A percentile compares a stretch with the other conserved stretches of the same genome.
Evolutionary conservation across 2,113 vertebrate genomes (phyloP).

Genomic region (Apodemus speciosus): DNA sequence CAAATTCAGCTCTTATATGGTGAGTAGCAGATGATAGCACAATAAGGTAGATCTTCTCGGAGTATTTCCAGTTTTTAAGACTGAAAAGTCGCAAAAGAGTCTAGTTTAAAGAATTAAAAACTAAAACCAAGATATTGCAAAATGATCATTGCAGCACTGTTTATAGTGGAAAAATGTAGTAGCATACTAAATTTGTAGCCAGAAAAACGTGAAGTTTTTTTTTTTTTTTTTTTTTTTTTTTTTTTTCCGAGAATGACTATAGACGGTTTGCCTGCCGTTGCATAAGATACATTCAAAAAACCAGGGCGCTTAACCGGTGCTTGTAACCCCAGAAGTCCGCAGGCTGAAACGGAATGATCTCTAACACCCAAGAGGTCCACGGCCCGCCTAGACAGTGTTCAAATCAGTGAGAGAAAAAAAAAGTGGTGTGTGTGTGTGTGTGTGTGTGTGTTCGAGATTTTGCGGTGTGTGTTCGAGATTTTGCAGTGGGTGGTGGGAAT

Average conservation of each 20-base stretch:
- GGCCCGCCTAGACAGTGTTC: neutral
- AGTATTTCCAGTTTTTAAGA: slow-evolving; percentile 45
- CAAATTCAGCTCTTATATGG: slow-evolving; percentile 61
- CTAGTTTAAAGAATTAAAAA: slow-evolving; percentile 44
- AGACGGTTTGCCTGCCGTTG: slow-evolving; percentile 26
- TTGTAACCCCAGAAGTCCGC: neutral
- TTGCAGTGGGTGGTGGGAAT: neutral
- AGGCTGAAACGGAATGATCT: neutral
- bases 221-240: no score
- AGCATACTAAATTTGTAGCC: slow-evolving; percentile 38
- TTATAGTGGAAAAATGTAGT: slow-evolving; percentile 20
- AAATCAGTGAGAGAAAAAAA: neutral
- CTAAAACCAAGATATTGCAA: neutral
- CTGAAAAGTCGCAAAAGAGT: slow-evolving; percentile 24
- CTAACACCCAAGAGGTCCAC: neutral
- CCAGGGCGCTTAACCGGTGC: neutral
- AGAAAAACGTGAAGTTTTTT: slow-evolving; percentile 21
- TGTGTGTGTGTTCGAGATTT: neutral
- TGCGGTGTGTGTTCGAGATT: neutral
- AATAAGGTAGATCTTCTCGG: slow-evolving; percentile 10
- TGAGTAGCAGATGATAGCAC: slow-evolving; percentile 68
- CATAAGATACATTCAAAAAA: slow-evolving; percentile 29
- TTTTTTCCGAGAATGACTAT: neutral
- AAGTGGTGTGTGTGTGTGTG: no score
- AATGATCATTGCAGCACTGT: neutral